Evolutionary conservation across 2,888 invertebrate species (phyloP).

Genomic region (Phaonia tiefii): DNA sequence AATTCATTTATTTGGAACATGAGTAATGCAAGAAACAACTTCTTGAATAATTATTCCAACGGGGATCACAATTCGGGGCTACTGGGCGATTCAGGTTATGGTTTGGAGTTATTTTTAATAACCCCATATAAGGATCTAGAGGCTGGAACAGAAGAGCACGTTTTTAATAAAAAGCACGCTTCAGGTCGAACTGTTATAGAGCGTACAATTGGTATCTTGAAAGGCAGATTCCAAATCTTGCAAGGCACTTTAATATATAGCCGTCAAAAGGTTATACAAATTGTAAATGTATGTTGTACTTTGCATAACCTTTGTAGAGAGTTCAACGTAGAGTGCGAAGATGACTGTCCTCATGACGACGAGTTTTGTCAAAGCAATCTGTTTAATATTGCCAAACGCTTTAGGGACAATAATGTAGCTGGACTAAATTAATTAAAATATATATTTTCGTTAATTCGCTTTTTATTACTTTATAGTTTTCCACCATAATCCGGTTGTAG

Average conservation of each 20-base stretch:
- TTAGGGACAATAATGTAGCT: too few relatives aligned
- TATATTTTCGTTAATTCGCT: too few relatives aligned
- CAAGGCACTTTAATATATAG: constrained; percentile 12
- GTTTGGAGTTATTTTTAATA: constrained; percentile 38
- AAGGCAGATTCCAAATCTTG: constrained; percentile 46
- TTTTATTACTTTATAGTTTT: too few relatives aligned
- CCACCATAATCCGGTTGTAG: too few relatives aligned
- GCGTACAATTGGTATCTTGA: constrained; percentile 40
- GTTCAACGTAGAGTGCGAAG: constrained; percentile 1
- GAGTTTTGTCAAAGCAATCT: too few relatives aligned
- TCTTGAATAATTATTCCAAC: too few relatives aligned
- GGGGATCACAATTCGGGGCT: background rate
- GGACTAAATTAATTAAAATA: too few relatives aligned
- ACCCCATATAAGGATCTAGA: constrained; percentile 39
- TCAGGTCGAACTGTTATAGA: constrained; percentile 49
- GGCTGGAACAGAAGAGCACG: background rate
- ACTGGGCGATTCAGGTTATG: constrained; percentile 48
- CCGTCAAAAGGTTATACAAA: constrained; percentile 37
- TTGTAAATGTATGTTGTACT: constrained; percentile 47
- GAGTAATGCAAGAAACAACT: too few relatives aligned
- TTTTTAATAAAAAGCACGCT: constrained; percentile 42
- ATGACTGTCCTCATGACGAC: too few relatives aligned
- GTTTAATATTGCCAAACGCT: too few relatives aligned
- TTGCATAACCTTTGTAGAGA: constrained; percentile 44
- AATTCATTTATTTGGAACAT: too few relatives aligned